phyloP scores from a whole-genome alignment of 2,888 invertebrate genomes.

The Coenonympha glycerion region DNA sequence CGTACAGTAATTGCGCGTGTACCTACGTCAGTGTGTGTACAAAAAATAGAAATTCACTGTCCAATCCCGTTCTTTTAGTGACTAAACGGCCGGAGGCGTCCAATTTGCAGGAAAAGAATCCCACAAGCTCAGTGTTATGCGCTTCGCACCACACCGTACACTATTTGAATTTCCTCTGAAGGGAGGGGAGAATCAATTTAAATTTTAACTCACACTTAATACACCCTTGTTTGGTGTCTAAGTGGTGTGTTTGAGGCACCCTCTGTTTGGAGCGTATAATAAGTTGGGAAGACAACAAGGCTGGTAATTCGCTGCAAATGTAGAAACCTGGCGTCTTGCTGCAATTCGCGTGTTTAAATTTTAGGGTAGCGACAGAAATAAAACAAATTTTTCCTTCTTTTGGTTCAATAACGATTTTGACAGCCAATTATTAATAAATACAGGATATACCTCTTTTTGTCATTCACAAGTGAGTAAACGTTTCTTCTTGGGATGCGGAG shows the following conservation, averaged over 20 bases:
- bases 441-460: too few species aligned
- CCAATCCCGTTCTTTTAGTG: slow-evolving; percentile 51
- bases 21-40: slow-evolving; percentile 40
- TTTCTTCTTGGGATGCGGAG: not conserved
- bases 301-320: slow-evolving; percentile 42
- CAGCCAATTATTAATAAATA: too few species aligned
- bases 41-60: slow-evolving; percentile 35
- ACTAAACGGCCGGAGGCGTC: slow-evolving; percentile 67
- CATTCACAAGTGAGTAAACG: not conserved
- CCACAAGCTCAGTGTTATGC: slow-evolving; percentile 66
- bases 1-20: slow-evolving; percentile 47
- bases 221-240: slow-evolving; percentile 76
- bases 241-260: slow-evolving; percentile 75
- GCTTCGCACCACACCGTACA: slow-evolving; percentile 71
- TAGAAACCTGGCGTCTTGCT: slow-evolving; percentile 23
- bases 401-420: too few species aligned
- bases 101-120: slow-evolving; percentile 74
- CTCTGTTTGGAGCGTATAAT: slow-evolving; percentile 70
- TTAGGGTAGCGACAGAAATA: slow-evolving; percentile 16
- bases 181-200: slow-evolving; percentile 75
- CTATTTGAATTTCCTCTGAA: slow-evolving; percentile 70
- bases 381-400: too few species aligned
- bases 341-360: slow-evolving; percentile 27
- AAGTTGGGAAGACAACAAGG: slow-evolving; percentile 67
- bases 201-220: slow-evolving; percentile 76